Conservation (phyloP, 2,113 vertebrate species). For the Etia nguti region DNA sequence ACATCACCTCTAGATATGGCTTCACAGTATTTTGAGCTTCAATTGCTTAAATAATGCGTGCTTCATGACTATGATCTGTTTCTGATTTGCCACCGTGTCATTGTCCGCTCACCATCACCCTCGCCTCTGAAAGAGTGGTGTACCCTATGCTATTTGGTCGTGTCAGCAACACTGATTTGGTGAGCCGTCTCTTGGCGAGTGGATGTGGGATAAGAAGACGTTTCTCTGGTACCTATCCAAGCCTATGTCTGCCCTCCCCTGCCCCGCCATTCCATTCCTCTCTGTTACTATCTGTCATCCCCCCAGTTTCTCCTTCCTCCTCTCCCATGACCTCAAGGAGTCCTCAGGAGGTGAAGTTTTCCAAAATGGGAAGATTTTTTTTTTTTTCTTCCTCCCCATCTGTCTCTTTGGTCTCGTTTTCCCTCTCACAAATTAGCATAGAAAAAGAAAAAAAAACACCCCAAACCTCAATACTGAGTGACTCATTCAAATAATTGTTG, state of each 20-base stretch:
- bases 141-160: neutral
- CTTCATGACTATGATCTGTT: neutral
- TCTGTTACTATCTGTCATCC: neutral
- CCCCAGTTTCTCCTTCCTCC: conserved; percentile 1
- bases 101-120: conserved; percentile 6
- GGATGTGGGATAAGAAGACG: neutral
- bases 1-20: neutral
- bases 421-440: conserved; percentile 47
- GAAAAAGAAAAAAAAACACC: neutral
- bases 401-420: conserved; percentile 5
- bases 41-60: neutral
- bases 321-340: conserved; percentile 56
- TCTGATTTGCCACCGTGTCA: conserved; percentile 4
- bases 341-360: conserved; percentile 17
- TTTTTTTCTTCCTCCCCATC: neutral
- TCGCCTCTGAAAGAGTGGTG: neutral
- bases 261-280: conserved; percentile 2
- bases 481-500: conserved; percentile 71
- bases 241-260: conserved; percentile 24
- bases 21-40: neutral
- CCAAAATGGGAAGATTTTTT: conserved; percentile 34
- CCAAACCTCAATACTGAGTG: conserved; percentile 53
- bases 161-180: conserved; percentile 16
- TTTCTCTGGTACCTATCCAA: conserved; percentile 26
- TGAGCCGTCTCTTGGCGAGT: neutral